Conservation (phyloP, 2,797 vertebrate genomes). For the Rhinatrema bivittatum region DNA sequence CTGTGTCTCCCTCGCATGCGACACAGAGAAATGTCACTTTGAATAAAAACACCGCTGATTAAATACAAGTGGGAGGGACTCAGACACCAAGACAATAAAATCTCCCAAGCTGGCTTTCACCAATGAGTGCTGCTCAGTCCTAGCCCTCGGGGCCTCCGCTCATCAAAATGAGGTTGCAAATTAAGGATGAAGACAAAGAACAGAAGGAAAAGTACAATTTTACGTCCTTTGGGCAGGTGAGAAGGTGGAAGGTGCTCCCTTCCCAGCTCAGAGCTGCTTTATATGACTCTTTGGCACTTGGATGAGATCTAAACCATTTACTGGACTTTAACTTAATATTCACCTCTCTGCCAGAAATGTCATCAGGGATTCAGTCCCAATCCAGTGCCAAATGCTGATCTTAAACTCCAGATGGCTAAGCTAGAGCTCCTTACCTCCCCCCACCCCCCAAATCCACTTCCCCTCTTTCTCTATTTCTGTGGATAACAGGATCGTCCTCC, state of each 20-base stretch:
- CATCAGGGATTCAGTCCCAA: too few species aligned
- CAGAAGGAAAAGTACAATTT: slow-evolving; percentile 30
- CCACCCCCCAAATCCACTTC: too few species aligned
- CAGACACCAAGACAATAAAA: slow-evolving; percentile 56
- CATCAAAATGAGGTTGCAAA: slow-evolving; percentile 67
- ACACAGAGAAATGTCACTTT: slow-evolving; percentile 62
- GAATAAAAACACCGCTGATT: too few species aligned
- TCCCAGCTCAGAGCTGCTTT: slow-evolving; percentile 39
- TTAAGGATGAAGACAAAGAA: slow-evolving; percentile 69
- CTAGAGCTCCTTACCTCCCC: too few species aligned
- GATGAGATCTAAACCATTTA: slow-evolving; percentile 36
- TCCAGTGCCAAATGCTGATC: too few species aligned
- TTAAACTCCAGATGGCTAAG: too few species aligned
- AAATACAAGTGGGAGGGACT: slow-evolving; percentile 49
- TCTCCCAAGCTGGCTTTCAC: slow-evolving; percentile 56
- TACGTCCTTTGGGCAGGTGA: slow-evolving; percentile 48
- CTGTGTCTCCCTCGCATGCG: slow-evolving; percentile 60
- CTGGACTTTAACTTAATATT: slow-evolving; percentile 33
- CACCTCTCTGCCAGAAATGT: too few species aligned
- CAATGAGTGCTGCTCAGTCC: slow-evolving; percentile 49
- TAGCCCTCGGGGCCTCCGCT: slow-evolving; percentile 61
- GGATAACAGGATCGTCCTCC: too few species aligned
- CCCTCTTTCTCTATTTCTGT: too few species aligned
- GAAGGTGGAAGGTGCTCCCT: slow-evolving; percentile 42
- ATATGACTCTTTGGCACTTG: slow-evolving; percentile 39